phyloP scores from a whole-genome alignment of 2,113 vertebrate genomes.

The Proteles cristata region DNA sequence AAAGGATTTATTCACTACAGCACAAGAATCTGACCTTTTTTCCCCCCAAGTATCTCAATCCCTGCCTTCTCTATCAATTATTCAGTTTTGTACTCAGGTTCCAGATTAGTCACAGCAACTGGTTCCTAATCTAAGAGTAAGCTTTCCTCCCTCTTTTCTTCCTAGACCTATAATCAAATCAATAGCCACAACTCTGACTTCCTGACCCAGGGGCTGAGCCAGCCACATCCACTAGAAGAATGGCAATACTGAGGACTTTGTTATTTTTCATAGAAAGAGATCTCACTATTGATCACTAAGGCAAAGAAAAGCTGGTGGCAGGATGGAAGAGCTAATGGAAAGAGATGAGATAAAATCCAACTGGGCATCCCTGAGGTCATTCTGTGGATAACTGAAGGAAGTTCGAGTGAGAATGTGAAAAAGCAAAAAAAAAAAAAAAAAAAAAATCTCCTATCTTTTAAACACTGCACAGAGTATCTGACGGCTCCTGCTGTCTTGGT shows the following conservation, averaged over 20 bases:
- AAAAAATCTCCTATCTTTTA: conserved; percentile 49
- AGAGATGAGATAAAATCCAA: conserved; percentile 79
- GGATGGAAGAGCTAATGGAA: conserved; percentile 72
- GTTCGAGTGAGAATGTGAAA: conserved; percentile 61
- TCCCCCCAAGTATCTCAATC: conserved; percentile 25
- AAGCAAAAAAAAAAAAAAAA: conserved; percentile 76
- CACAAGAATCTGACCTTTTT: not conserved
- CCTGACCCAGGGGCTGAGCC: conserved; percentile 59
- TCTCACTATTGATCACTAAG: conserved; percentile 77
- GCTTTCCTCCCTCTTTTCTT: not conserved
- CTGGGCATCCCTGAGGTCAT: conserved; percentile 75
- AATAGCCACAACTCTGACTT: conserved; percentile 73
- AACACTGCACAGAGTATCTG: conserved; percentile 51
- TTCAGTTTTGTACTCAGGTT: conserved; percentile 43
- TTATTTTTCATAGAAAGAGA: conserved; percentile 78
- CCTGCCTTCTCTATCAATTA: conserved; percentile 55
- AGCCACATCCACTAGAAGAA: conserved; percentile 69
- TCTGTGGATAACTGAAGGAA: conserved; percentile 71
- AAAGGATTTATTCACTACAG: not conserved
- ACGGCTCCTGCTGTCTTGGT: conserved; percentile 50
- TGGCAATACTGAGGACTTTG: conserved; percentile 68
- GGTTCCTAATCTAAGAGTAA: conserved; percentile 65
- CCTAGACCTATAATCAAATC: conserved; percentile 70
- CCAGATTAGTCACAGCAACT: conserved; percentile 54
- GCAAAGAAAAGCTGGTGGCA: conserved; percentile 76